Base-by-base conservation (phyloP, 2,797 vertebrate genomes). In the Ptychobarbus kaznakovi region DNA sequence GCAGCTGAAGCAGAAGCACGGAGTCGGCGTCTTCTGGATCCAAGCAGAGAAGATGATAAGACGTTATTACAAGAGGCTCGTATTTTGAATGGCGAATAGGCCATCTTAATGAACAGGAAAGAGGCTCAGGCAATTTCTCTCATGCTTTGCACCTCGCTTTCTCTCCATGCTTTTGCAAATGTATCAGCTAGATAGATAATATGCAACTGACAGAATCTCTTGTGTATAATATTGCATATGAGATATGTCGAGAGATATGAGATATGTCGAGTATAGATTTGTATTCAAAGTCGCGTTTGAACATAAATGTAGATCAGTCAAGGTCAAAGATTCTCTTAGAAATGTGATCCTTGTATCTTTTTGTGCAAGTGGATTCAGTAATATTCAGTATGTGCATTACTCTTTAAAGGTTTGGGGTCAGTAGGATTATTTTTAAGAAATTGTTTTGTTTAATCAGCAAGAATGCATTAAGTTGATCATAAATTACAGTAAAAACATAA, bases 81-180 rank as follows among this genome's bases (percentile, higher is more conserved):
- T 56, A 70, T 70, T 81, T 81, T 70, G 28, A 69, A 68, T 81
- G 49, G 61, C 2, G 4, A 25, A 38, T 38, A 53, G 63, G 35
- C 20, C 44, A 40, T 70, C 79, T 56, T 81, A 81, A 68, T 81
- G 80, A 81, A 81, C 80, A 81, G 44, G 44, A 81, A 81, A 70
- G 65, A 53, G 4, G 11, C 44, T 56, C 79, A 56, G 53, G 40
- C 80, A 40, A 40, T 80, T 40, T 35, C 18, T 46, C 9, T 65
- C 40, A 6, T 63, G 40, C 63, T 69, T 32, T 28, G 77, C 77
- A 65, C n/a, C 44, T 53, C 20, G 4, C 25, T 9, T 32, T 51
- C 65, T 53, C 63, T 80, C 28, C 44, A 80, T 51, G 51, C 46
- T 10, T 53, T 81, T 69, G 46, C 4, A 10, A 69, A 69, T 69